Evolutionary conservation across 2,888 invertebrate species (phyloP), one percentile per base, ranked within the genome.

Genomic region (Dolomedes plantarius): DNA sequence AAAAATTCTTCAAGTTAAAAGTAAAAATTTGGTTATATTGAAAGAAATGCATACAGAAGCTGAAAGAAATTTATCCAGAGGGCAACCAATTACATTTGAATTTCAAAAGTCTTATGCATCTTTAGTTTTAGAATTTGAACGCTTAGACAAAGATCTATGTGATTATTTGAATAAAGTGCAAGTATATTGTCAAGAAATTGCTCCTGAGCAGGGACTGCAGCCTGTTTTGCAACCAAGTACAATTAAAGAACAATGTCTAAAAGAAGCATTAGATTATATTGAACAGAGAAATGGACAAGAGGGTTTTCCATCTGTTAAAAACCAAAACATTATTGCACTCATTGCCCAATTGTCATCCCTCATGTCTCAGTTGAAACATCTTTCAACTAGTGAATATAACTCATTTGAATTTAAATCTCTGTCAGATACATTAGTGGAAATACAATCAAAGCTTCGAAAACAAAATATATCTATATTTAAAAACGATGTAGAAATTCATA

Each of bases 101-200:
- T 98, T 98, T 91, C 96, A 98, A 91, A 94, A 95, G 89, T 95
- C 95, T 90, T 98, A 98, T 92, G 98, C 98, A 16, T 94, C 94
- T 88, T 91, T 92, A 71, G 94, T 98, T 1, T 94, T 98, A 77
- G 96, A 97, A 89, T 93, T 98, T 89, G 98, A 98, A 90, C 95
- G 95, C 90, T 94, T 98, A 92, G 98, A 98, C 92, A 94, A 94
- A 89, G 96, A 97, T 91, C 93, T 98, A 88, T 95, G 96, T 91
- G 94, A 95, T 88, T 95, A 95, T 91, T 93, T 98, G 72, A 95
- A 95, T 90, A 95, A 95, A 90, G 95, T 98, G 75, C 97, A 97
- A 92, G 93, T 94, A 87, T 94, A 94, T 89, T 96, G 96, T 90
- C 95, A 95, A 89, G 95, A 97, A 92, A 94, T 97, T 89, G 96